phyloP scores from a whole-genome alignment of 1,140 invertebrate genomes.

The Drosophila simulans region DNA sequence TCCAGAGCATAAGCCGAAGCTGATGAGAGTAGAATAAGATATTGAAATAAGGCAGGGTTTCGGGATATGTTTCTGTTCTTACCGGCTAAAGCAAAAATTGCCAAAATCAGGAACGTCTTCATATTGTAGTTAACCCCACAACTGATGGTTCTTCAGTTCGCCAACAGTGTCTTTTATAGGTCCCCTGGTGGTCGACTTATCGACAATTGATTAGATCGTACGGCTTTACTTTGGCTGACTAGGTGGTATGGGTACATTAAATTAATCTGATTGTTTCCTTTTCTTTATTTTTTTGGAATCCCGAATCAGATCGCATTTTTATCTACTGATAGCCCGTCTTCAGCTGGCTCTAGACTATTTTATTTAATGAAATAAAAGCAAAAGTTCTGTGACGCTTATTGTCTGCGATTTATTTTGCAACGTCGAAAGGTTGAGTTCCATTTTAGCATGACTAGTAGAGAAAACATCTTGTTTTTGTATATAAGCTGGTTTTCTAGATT shows the following conservation, averaged over 20 bases:
- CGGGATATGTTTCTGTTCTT: not conserved
- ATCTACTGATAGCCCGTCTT: slow-evolving; percentile 55
- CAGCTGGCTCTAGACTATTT: not conserved
- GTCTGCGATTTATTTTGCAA: too few relatives aligned
- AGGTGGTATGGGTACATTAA: slow-evolving; percentile 14
- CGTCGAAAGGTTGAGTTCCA: too few relatives aligned
- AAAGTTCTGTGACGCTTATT: not conserved
- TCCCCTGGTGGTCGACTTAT: slow-evolving; percentile 29
- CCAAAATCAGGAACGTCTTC: slow-evolving; percentile 32
- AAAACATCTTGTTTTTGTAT: too few relatives aligned
- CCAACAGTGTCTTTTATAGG: slow-evolving; percentile 17
- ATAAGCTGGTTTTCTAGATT: too few relatives aligned
- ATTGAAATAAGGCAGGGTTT: not conserved
- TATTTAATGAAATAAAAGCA: not conserved
- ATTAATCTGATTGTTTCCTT: slow-evolving; percentile 19
- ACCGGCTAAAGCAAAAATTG: slow-evolving; percentile 28
- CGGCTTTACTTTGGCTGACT: slow-evolving; percentile 6
- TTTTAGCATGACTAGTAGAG: too few relatives aligned
- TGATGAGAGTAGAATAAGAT: not conserved
- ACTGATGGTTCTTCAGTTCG: slow-evolving; percentile 11
- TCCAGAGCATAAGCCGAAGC: slow-evolving; percentile 57
- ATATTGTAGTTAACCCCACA: slow-evolving; percentile 25
- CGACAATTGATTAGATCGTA: slow-evolving; percentile 14
- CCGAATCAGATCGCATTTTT: slow-evolving; percentile 30
- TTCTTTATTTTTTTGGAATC: slow-evolving; percentile 15